Base-by-base conservation (phyloP, 2,113 vertebrate species). In the Cololabis saira region DNA sequence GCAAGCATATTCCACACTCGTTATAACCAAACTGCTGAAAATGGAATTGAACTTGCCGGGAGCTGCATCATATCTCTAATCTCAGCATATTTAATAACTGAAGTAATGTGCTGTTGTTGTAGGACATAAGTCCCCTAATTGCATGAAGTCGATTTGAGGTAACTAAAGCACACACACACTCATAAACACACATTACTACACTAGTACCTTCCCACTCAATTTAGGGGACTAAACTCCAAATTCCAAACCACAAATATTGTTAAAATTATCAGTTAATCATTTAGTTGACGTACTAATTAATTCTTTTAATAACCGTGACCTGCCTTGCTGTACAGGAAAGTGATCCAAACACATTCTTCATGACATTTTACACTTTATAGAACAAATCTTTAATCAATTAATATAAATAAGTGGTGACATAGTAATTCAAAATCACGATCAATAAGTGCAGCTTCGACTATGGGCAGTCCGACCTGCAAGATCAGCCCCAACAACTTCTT, bases 401-500 rank as follows among this genome's bases (percentile, higher is more conserved):
- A 40, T 48, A 33, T 40, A 8, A 70, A 67, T 33, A 27, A 58
- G 17, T 12, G 19, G 15, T 42, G 18, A 27, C 43, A 55, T 27
- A n/a, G 33, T 57, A 14, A 50, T 2, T 44, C 49, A 19, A 21
- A 2, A 24, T 33, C 50, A 50, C 42, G 30, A 49, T 69, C 24
- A 10, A 50, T 30, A 61, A 21, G 9, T 51, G 40, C 50, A 74
- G 48, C 41, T 2, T 15, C 24, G 37, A 21, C 18, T 51, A 51
- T n/a, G 44, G 22, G 12, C 43, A 80, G 72, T 81, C 54, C 85
- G 85, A 87, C 84, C 81, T 77, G 85, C 85, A 81, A 73, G 58
- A 71, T 81, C 82, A 83, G 85, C 90, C 92, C 83, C 78, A 89
- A 92, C 83, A 88, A 80, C 83, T 83, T 78, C 76, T 89, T 91